phyloP scores from a whole-genome alignment of 2,797 vertebrate species.

The Pseudochirops corinnae region DNA sequence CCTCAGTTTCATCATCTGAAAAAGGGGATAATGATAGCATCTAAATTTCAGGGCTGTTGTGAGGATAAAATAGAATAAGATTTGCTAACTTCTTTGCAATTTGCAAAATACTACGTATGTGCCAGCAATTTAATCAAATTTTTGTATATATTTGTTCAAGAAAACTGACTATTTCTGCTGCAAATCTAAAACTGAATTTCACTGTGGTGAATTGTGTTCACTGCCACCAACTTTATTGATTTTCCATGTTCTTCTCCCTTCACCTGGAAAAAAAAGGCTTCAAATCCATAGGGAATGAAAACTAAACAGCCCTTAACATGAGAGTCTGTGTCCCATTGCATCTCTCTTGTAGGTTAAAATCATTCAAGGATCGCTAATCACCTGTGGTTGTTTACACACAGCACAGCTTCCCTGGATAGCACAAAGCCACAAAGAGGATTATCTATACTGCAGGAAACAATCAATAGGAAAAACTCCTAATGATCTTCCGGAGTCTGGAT shows the following conservation, averaged over 20 bases:
- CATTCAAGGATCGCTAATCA: constrained; percentile 85
- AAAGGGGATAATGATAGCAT: neutral
- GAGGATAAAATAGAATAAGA: neutral
- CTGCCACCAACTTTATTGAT: constrained; percentile 68
- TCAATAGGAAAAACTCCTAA: constrained; percentile 83
- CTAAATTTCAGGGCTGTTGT: neutral
- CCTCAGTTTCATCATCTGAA: neutral
- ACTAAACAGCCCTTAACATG: constrained; percentile 75
- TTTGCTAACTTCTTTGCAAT: neutral
- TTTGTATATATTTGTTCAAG: neutral
- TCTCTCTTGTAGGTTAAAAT: constrained; percentile 82
- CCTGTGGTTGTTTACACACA: constrained; percentile 84
- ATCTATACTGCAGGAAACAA: constrained; percentile 82
- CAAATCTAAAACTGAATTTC: constrained; percentile 45
- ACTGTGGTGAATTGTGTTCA: constrained; percentile 61
- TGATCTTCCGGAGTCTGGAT: constrained; percentile 77
- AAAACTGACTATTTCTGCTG: constrained; percentile 2
- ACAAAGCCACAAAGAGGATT: constrained; percentile 79
- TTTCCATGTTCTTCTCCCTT: constrained; percentile 67
- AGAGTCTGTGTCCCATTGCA: constrained; percentile 74
- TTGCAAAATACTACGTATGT: neutral
- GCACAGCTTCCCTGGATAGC: constrained; percentile 70
- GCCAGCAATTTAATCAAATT: neutral
- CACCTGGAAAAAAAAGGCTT: constrained; percentile 63
- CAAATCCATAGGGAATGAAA: constrained; percentile 76